Percentiles rank a stretch among this genome's conserved stretches.
These are phyloP conservation scores for Gonatopus flavifemur DNA, from an alignment of 1,140 invertebrate species.

Conservation along the genomic window DNA sequence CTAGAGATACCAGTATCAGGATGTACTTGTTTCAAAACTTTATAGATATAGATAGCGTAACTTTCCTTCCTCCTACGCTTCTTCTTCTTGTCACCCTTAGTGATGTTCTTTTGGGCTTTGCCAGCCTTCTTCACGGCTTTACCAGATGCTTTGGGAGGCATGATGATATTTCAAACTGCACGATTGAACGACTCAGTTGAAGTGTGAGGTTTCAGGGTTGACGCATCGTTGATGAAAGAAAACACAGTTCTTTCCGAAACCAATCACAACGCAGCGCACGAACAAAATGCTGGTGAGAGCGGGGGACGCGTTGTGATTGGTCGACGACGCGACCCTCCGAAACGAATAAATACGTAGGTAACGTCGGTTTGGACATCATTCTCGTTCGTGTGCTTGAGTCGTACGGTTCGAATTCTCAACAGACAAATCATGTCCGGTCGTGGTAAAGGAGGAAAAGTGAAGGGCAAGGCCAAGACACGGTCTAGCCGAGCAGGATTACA, in stretches of 20 bases:
- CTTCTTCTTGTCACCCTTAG: conserved; percentile 61
- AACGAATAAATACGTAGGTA: no score
- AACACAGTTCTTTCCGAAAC: not conserved
- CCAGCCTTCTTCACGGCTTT: conserved; percentile 61
- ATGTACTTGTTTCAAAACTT: conserved; percentile 71
- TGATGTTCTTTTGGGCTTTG: conserved; percentile 62
- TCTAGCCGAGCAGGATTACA: conserved; percentile 57
- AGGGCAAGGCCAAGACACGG: conserved; percentile 58
- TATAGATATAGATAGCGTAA: conserved; percentile 73
- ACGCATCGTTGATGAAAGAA: not conserved
- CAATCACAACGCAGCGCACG: conserved; percentile 11
- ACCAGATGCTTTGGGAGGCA: conserved; percentile 57
- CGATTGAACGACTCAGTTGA: no score
- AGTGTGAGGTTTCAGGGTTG: not conserved
- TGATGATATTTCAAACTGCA: conserved; percentile 26
- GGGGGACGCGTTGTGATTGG: no score
- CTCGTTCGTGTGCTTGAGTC: not conserved
- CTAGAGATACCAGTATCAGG: conserved; percentile 61
- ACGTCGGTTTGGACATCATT: no score
- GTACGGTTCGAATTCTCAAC: not conserved
- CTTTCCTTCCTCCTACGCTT: conserved; percentile 66
- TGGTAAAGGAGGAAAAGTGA: conserved; percentile 54
- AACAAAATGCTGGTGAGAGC: no score
- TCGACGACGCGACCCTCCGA: no score
- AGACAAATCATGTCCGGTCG: conserved; percentile 61